These are phyloP conservation scores for Leucania comma DNA, from an alignment of 2,888 invertebrate species.

Conservation along the genomic window DNA sequence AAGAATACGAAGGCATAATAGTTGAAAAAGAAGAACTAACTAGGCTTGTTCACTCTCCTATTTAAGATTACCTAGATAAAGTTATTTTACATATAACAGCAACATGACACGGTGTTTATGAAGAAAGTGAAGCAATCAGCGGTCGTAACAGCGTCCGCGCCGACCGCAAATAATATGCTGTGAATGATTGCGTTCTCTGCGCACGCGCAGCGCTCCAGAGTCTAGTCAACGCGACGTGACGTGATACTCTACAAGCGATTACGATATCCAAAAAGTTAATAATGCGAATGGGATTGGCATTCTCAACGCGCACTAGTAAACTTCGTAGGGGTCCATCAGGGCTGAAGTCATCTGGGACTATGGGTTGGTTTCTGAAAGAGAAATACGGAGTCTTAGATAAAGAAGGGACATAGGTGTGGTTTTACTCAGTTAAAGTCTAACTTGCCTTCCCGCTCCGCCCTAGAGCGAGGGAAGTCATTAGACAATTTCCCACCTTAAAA, in stretches of 20 bases:
- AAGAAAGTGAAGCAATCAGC: slow-evolving; percentile 82
- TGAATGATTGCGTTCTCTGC: slow-evolving; percentile 61
- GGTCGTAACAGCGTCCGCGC: slow-evolving; percentile 70
- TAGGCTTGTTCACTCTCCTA: not conserved
- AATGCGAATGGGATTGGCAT: not conserved
- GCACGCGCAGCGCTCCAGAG: not conserved
- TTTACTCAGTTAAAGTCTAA: too few relatives aligned
- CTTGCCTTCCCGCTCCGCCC: too few relatives aligned
- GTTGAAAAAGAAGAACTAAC: not conserved
- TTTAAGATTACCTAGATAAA: slow-evolving; percentile 6
- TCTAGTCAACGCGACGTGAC: not conserved
- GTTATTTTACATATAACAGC: slow-evolving; percentile 29
- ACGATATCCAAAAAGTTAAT: not conserved
- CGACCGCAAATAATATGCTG: slow-evolving; percentile 77
- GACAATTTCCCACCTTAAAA: too few relatives aligned
- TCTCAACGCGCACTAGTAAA: not conserved
- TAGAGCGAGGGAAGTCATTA: too few relatives aligned
- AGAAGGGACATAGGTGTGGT: too few relatives aligned
- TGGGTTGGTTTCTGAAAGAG: too few relatives aligned
- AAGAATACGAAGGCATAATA: too few relatives aligned
- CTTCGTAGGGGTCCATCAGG: too few relatives aligned
- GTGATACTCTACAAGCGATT: not conserved
- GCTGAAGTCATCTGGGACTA: too few relatives aligned
- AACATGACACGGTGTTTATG: slow-evolving; percentile 54
- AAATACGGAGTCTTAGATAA: too few relatives aligned